Evolutionary conservation across 1,140 invertebrate species (phyloP).

Genomic region (Homalodisca vitripennis): DNA sequence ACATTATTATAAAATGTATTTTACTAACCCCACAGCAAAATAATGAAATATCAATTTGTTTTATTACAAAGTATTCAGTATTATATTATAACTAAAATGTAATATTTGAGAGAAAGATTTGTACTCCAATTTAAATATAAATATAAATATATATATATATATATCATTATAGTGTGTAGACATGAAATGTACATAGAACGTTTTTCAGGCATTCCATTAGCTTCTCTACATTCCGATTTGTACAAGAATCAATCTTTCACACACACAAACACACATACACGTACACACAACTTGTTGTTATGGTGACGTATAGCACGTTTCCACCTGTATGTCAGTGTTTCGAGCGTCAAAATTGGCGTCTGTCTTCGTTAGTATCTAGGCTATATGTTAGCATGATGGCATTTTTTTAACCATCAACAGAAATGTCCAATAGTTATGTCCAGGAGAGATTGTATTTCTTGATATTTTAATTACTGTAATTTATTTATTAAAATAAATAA

Average conservation of each 20-base stretch:
- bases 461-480: slow-evolving; percentile 43
- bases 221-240: slow-evolving; percentile 26
- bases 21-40: no score
- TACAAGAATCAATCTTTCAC: slow-evolving; percentile 14
- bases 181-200: slow-evolving; percentile 5
- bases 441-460: slow-evolving; percentile 38
- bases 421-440: slow-evolving; percentile 40
- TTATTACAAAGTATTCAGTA: slow-evolving; percentile 17
- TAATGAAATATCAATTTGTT: slow-evolving; percentile 8
- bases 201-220: slow-evolving; percentile 23
- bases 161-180: slow-evolving; percentile 12
- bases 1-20: no score
- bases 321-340: not conserved
- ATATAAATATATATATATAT: no score
- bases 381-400: slow-evolving; percentile 30
- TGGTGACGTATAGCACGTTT: not conserved
- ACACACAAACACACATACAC: not conserved
- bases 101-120: slow-evolving; percentile 18
- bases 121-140: slow-evolving; percentile 26
- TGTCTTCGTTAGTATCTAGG: slow-evolving; percentile 2
- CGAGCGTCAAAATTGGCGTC: no score
- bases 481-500: slow-evolving; percentile 41
- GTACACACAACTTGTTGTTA: not conserved
- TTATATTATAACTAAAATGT: slow-evolving; percentile 16
- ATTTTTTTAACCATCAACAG: slow-evolving; percentile 37